phyloP scores from a whole-genome alignment of 2,113 vertebrate species.

The Saccopteryx bilineata region DNA sequence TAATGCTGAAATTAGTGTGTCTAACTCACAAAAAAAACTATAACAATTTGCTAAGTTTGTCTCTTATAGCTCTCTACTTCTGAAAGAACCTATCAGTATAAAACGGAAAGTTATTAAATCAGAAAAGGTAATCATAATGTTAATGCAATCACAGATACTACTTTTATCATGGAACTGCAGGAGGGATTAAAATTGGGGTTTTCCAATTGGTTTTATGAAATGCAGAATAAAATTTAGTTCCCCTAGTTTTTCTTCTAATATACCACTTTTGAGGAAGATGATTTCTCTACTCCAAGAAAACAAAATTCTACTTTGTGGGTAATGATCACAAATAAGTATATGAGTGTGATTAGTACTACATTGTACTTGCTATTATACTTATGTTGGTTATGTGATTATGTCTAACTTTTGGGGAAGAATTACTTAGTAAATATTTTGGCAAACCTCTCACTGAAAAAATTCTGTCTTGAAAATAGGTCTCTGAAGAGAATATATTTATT shows the following conservation, averaged over 20 bases:
- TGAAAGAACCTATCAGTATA: background rate
- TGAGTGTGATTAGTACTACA: background rate
- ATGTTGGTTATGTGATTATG: background rate
- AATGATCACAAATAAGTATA: background rate
- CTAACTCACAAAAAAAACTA: background rate
- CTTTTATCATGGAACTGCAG: background rate
- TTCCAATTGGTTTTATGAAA: background rate
- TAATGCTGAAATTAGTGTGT: background rate
- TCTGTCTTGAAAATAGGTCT: background rate
- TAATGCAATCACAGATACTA: background rate
- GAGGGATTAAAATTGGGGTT: background rate
- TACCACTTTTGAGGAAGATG: background rate
- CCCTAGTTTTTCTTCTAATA: background rate
- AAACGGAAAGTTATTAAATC: conserved; percentile 9
- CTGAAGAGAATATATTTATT: background rate
- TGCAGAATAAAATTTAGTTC: background rate
- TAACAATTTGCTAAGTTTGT: background rate
- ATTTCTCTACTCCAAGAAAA: background rate
- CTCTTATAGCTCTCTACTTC: background rate
- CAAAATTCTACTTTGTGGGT: background rate
- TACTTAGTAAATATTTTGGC: background rate
- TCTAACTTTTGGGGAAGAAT: background rate
- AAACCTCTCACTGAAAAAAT: background rate
- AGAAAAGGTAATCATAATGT: background rate
- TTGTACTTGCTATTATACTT: background rate